Conservation (phyloP, 2,113 vertebrate species). For the Natator depressus region DNA sequence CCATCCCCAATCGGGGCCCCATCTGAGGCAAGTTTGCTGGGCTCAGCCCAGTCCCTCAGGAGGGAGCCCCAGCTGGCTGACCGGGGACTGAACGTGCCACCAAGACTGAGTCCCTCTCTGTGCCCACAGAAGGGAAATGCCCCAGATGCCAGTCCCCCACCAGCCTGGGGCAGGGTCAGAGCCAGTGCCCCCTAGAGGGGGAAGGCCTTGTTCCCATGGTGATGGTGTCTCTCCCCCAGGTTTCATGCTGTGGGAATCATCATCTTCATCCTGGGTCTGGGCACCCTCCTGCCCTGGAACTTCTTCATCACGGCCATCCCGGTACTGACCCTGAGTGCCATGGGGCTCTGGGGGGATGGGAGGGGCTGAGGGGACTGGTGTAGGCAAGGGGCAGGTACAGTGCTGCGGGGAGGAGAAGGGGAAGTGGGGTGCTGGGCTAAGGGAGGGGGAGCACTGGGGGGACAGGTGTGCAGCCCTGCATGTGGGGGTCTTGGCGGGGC, state of each 20-base stretch:
- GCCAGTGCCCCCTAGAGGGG: background rate
- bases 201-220: background rate
- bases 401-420: background rate
- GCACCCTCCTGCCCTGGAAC: conserved; percentile 92
- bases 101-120: background rate
- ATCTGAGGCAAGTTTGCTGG: background rate
- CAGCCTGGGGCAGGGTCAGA: background rate
- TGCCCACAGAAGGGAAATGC: background rate
- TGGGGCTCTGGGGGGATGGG: background rate
- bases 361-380: background rate
- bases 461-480: background rate
- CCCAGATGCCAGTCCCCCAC: background rate
- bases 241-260: conserved; percentile 80
- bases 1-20: background rate
- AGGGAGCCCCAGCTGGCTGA: background rate
- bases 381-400: background rate
- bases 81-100: background rate
- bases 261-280: conserved; percentile 90
- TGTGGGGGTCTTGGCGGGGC: background rate
- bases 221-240: conserved; percentile 60
- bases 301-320: conserved; percentile 91
- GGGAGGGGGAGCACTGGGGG: background rate
- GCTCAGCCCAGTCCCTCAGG: no score
- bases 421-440: background rate
- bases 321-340: no score